These are phyloP conservation scores for Apotomis betuletana DNA, from an alignment of 2,888 invertebrate species.

Conservation along the genomic window DNA sequence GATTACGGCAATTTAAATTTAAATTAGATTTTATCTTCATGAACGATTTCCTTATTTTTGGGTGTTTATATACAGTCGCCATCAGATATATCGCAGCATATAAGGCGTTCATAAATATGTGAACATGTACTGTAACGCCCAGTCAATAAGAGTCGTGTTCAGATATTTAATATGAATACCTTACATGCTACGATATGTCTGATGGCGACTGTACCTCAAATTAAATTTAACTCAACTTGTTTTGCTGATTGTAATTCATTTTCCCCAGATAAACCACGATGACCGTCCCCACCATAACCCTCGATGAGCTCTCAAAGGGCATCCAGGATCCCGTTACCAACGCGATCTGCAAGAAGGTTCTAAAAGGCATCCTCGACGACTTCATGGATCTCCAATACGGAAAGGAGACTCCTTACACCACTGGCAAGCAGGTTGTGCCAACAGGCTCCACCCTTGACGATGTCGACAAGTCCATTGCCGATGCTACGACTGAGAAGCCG, in stretches of 20 bases:
- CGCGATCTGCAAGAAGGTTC: constrained; percentile 61
- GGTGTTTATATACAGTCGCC: too few relatives aligned
- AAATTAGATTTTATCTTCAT: too few relatives aligned
- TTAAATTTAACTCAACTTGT: too few relatives aligned
- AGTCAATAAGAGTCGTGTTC: too few relatives aligned
- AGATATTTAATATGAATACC: too few relatives aligned
- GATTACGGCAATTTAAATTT: too few relatives aligned
- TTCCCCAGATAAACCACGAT: constrained; percentile 54
- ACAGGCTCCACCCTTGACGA: constrained; percentile 60
- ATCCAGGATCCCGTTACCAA: constrained; percentile 61
- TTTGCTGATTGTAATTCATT: neutral
- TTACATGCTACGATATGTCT: too few relatives aligned
- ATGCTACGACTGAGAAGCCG: constrained; percentile 57
- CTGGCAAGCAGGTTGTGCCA: constrained; percentile 70
- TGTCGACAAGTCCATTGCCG: constrained; percentile 59
- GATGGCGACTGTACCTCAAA: too few relatives aligned
- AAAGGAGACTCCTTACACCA: constrained; percentile 73
- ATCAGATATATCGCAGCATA: too few relatives aligned
- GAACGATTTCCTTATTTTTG: too few relatives aligned
- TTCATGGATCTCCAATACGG: constrained; percentile 74
- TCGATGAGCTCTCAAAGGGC: constrained; percentile 63
- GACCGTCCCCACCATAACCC: constrained; percentile 65
- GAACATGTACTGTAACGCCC: too few relatives aligned
- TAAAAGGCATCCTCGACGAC: constrained; percentile 71
- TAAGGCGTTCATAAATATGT: too few relatives aligned